These are phyloP conservation scores for Bombyx mandarina DNA, from an alignment of 1,140 invertebrate genomes.

Conservation along the genomic window DNA sequence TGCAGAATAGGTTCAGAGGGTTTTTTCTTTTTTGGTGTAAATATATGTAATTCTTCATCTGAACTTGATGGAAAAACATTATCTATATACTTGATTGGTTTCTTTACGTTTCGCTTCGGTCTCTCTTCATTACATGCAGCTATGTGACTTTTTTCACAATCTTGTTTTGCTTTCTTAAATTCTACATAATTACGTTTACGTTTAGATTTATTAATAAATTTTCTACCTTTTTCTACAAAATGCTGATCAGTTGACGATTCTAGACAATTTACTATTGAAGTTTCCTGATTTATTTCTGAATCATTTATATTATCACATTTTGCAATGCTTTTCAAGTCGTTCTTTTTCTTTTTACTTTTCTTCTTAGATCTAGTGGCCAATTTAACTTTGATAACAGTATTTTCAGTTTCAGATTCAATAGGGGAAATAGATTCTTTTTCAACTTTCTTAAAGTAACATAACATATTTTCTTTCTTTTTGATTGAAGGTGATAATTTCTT, in stretches of 20 bases:
- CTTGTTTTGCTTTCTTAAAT: constrained; percentile 4
- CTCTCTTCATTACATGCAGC: constrained; percentile 19
- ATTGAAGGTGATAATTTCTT: constrained; percentile 69
- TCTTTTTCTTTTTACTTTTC: constrained; percentile 35
- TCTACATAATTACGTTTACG: constrained; percentile 16
- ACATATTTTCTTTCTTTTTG: constrained; percentile 71
- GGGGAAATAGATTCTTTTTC: constrained; percentile 25
- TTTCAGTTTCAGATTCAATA: constrained; percentile 17
- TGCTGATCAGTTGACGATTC: background rate
- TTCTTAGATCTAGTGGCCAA: constrained; percentile 32
- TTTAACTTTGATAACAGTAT: constrained; percentile 46
- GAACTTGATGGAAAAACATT: constrained; percentile 41
- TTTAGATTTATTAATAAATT: constrained; percentile 10
- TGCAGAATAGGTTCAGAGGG: constrained; percentile 8
- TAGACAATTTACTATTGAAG: background rate
- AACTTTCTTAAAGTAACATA: constrained; percentile 71
- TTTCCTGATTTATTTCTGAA: background rate
- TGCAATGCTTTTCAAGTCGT: constrained; percentile 11
- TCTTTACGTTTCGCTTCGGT: constrained; percentile 48
- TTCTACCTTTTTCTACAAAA: background rate
- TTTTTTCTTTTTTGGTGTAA: constrained; percentile 59
- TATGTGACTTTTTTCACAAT: constrained; percentile 12
- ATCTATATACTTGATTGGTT: constrained; percentile 55
- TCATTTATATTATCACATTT: background rate
- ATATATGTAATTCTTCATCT: constrained; percentile 57